Base-by-base conservation (phyloP, 2,888 invertebrate genomes). In the Miltochrista miniata region DNA sequence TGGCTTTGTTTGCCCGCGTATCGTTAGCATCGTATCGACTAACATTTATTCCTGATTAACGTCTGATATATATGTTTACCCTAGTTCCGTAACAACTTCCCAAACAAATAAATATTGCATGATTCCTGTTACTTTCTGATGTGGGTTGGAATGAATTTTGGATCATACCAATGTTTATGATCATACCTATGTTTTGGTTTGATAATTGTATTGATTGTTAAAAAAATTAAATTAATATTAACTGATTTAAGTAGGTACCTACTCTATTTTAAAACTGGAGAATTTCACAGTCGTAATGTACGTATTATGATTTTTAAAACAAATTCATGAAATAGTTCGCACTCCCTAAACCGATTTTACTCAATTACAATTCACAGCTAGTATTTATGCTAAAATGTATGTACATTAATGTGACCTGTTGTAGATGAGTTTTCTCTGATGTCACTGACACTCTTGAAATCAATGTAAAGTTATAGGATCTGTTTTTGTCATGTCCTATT, bases 1-100 rank as follows among this genome's bases (percentile, higher is more conserved):
- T 66, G 60, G 61, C 64, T 70, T 65, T 71, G 71, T 75, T 73
- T 76, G 61, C 65, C 51, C 51, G 62, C 59, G 59, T 66, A 62
- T 68, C 63, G 65, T 65, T 73, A 68, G 59, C 56, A 59, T 56
- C 57, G 50, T 59, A 53, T 52, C 51, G 51, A 47, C 54, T 58
- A 61, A 62, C 62, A 64, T 59, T 68, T 69, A 65, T 63, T 62
- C 51, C 60, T 72, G 65, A 68, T 70, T 66, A 62, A 67, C 55
- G 60, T 62, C 55, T 59, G 54, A 51, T 52, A 64, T 52, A 64
- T 43, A 59, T 48, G 60, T 60, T 68, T 60, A 57, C 60, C 62
- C 56, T 51, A 54, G 62, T 60, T 60, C 48, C 59, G 46, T 58
- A 66, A 56, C 61, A 52, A 64, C 43, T 64, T 62, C 48, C 54